Conservation (phyloP, 2,113 vertebrate species). For the Pituophis catenifer region DNA sequence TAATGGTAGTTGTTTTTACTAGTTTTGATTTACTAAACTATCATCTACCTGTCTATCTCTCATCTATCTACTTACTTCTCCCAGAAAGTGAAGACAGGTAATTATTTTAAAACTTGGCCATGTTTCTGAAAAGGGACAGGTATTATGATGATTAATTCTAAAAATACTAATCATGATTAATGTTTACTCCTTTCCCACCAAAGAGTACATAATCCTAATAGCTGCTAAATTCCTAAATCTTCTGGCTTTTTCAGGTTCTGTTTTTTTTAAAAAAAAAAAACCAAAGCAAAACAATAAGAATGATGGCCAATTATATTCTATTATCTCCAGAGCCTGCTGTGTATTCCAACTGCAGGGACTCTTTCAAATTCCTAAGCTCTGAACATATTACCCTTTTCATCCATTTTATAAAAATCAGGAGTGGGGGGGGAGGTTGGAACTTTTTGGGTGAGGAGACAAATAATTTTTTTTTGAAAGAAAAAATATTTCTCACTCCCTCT, state of each 20-base stretch:
- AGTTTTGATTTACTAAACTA: background rate
- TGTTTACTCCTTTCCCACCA: background rate
- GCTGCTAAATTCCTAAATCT: background rate
- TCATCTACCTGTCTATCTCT: background rate
- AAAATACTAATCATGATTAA: background rate
- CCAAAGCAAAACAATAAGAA: background rate
- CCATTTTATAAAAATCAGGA: background rate
- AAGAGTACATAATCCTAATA: background rate
- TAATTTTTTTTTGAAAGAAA: background rate
- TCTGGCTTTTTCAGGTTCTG: fast-evolving
- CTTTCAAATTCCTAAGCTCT: background rate
- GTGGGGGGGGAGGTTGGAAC: fast-evolving
- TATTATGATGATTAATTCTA: background rate
- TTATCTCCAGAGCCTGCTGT: background rate
- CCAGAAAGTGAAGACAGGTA: background rate
- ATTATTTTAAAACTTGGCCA: background rate
- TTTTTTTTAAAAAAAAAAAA: background rate
- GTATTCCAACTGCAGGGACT: background rate
- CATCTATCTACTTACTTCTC: background rate
- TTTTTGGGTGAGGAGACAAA: background rate
- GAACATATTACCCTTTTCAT: background rate
- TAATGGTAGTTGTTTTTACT: background rate
- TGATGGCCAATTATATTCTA: background rate
- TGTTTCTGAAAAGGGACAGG: background rate
- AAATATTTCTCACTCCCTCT: too few species aligned